Evolutionary conservation across 2,113 vertebrate genomes (phyloP).

Genomic region (Hyperopisus bebe): DNA sequence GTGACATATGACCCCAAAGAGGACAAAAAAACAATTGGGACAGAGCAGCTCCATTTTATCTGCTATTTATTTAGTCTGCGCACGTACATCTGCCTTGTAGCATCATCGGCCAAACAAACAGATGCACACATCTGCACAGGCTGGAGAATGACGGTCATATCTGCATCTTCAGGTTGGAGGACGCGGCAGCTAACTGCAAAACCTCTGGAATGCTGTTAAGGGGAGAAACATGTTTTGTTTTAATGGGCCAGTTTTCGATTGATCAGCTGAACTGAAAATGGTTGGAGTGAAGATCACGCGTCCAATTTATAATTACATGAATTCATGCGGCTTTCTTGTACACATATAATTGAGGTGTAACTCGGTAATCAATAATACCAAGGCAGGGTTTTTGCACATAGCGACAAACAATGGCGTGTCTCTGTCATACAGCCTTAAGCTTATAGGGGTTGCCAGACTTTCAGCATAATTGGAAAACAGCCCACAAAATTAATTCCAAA

Average conservation of each 20-base stretch:
- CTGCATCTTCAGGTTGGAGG: background rate
- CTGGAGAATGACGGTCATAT: background rate
- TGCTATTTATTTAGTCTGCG: background rate
- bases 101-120: background rate
- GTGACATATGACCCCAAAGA: background rate
- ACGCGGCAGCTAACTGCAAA: background rate
- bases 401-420: background rate
- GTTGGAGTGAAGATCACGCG: background rate
- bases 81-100: background rate
- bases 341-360: slow-evolving; percentile 59
- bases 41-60: background rate
- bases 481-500: background rate
- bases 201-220: background rate
- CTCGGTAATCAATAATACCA: slow-evolving; percentile 75
- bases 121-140: background rate
- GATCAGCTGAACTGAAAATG: background rate
- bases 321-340: background rate
- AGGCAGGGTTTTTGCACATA: slow-evolving; percentile 60
- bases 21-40: background rate
- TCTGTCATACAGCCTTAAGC: background rate
- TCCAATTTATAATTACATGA: background rate
- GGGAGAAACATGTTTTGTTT: background rate
- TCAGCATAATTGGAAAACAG: background rate
- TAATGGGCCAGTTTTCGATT: background rate
- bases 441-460: background rate